A percentile compares a stretch with the other conserved stretches of the same genome.
These are phyloP conservation scores for Cuculus canorus DNA, from an alignment of 2,797 vertebrate species.

Conservation along the genomic window DNA sequence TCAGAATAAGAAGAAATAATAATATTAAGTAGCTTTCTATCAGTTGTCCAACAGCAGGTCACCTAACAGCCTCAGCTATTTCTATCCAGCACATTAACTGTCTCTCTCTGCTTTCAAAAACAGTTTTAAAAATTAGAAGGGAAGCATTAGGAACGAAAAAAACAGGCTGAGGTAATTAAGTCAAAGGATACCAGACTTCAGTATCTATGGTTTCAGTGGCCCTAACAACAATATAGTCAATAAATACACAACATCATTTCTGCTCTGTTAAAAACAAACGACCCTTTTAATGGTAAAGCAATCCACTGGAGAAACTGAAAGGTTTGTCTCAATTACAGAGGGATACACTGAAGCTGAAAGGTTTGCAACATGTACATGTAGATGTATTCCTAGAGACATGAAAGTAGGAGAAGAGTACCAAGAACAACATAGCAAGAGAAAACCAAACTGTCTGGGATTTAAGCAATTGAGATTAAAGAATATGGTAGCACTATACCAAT, in stretches of 20 bases:
- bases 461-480: background rate
- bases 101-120: background rate
- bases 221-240: background rate
- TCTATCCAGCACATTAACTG: background rate
- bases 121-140: background rate
- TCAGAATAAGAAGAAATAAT: background rate
- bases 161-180: background rate
- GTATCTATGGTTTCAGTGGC: rapidly evolving
- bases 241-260: background rate
- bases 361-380: background rate
- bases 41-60: background rate
- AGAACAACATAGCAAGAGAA: rapidly evolving
- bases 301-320: background rate
- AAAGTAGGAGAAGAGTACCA: background rate
- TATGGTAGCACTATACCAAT: background rate
- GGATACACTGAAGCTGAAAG: background rate
- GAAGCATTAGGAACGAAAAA: background rate
- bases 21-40: background rate
- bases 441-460: background rate
- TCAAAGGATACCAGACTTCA: background rate
- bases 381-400: background rate
- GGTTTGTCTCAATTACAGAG: background rate
- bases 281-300: background rate
- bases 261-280: background rate
- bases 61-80: background rate